Conservation (phyloP, 1,140 invertebrate genomes). For the Drosophila lini region DNA sequence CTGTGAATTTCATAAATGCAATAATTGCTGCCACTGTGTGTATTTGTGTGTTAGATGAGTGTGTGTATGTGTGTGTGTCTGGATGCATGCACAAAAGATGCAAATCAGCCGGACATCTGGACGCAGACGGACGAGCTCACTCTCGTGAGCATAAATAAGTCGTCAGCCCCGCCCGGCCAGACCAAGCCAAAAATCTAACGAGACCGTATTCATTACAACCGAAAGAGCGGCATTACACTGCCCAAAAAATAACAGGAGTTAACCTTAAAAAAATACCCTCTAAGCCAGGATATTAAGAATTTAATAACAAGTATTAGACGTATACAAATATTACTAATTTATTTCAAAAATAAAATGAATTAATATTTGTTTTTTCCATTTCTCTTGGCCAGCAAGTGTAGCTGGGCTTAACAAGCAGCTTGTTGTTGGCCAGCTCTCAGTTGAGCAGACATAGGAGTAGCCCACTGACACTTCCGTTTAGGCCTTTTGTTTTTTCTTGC, state of each 20-base stretch:
- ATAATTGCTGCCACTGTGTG: slow-evolving; percentile 58
- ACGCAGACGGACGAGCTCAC: slow-evolving; percentile 52
- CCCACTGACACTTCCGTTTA: slow-evolving; percentile 75
- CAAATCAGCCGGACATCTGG: slow-evolving; percentile 72
- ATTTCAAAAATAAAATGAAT: too few relatives aligned
- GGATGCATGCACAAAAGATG: slow-evolving; percentile 73
- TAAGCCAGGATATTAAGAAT: not conserved
- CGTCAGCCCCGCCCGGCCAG: slow-evolving; percentile 46
- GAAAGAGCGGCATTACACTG: slow-evolving; percentile 18
- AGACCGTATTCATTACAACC: slow-evolving; percentile 70
- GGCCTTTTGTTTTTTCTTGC: slow-evolving; percentile 66
- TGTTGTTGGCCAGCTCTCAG: slow-evolving; percentile 59
- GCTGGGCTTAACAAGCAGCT: slow-evolving; percentile 70
- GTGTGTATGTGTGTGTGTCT: slow-evolving; percentile 9
- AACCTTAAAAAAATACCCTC: not conserved
- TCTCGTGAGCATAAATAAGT: slow-evolving; percentile 73
- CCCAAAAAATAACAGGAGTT: not conserved
- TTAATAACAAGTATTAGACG: too few relatives aligned
- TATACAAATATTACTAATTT: too few relatives aligned
- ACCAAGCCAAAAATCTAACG: slow-evolving; percentile 54
- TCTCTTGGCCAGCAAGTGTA: slow-evolving; percentile 26
- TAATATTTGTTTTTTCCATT: too few relatives aligned
- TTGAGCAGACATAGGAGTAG: slow-evolving; percentile 71
- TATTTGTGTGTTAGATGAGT: slow-evolving; percentile 9
- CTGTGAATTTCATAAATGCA: slow-evolving; percentile 75